Percentiles rank a stretch among this genome's conserved stretches.
These are phyloP conservation scores for Neodon shergylaensis DNA, from an alignment of 2,113 vertebrate species.

Conservation along the genomic window DNA sequence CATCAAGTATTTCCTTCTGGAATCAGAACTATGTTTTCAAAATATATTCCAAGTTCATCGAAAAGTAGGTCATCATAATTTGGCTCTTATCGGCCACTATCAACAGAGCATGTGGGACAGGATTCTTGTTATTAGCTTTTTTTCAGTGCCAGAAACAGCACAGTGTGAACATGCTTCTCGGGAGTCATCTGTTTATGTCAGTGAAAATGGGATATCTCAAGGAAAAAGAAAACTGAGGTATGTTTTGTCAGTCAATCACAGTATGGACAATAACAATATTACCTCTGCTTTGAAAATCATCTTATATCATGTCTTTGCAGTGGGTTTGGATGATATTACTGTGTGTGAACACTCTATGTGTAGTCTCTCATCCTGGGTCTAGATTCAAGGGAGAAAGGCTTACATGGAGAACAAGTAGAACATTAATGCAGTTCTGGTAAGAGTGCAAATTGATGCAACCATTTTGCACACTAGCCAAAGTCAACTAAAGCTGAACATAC, in stretches of 20 bases:
- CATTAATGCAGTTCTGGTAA: not conserved
- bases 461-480: not conserved
- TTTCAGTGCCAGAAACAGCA: not conserved
- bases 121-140: not conserved
- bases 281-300: conserved; percentile 2
- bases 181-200: not conserved
- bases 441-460: not conserved
- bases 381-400: not conserved
- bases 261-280: not conserved
- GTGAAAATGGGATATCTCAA: not conserved
- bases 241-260: too few species aligned
- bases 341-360: fast-evolving
- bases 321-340: not conserved
- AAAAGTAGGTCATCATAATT: conserved; percentile 26
- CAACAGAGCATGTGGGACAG: not conserved
- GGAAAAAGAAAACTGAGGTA: not conserved
- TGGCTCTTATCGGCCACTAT: not conserved
- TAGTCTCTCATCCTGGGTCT: not conserved
- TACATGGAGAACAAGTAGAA: not conserved
- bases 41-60: not conserved
- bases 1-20: not conserved
- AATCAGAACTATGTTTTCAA: conserved; percentile 11
- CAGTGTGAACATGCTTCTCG: not conserved
- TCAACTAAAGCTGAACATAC: not conserved
- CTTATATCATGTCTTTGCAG: not conserved